Conservation (phyloP, 2,113 vertebrate genomes). For the Ceratotherium simum region DNA sequence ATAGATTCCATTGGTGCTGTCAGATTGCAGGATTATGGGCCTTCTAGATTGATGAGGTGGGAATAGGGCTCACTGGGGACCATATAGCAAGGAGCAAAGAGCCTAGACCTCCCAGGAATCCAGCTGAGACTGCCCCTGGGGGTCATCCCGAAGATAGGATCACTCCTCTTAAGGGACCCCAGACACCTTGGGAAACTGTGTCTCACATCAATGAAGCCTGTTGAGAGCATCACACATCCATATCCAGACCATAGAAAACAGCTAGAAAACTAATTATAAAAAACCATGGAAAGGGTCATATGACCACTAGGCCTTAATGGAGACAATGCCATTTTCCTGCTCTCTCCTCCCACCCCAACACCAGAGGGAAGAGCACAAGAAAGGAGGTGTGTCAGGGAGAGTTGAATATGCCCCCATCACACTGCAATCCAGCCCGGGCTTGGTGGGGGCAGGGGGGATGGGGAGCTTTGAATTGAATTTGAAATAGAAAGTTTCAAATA, state of each 20-base stretch:
- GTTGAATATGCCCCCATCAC: accelerated
- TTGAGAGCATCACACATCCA: background rate
- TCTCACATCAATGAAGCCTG: background rate
- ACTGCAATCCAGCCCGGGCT: background rate
- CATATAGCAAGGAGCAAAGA: background rate
- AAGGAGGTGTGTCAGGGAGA: background rate
- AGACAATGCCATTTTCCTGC: background rate
- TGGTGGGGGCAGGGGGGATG: background rate
- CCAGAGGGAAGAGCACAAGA: background rate
- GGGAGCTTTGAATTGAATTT: background rate
- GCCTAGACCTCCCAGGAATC: background rate
- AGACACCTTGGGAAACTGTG: background rate
- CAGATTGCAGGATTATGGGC: background rate
- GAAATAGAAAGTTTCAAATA: background rate
- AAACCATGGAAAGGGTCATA: background rate
- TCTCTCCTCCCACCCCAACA: background rate
- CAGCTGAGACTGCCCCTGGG: background rate
- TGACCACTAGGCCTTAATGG: background rate
- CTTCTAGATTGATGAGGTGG: background rate
- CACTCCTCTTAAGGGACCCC: background rate
- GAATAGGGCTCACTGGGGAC: background rate
- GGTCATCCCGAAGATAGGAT: background rate
- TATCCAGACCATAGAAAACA: background rate
- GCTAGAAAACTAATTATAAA: background rate
- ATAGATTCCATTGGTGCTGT: background rate